Evolutionary conservation across 2,888 invertebrate genomes (phyloP).

Genomic region (Sipha maydis): DNA sequence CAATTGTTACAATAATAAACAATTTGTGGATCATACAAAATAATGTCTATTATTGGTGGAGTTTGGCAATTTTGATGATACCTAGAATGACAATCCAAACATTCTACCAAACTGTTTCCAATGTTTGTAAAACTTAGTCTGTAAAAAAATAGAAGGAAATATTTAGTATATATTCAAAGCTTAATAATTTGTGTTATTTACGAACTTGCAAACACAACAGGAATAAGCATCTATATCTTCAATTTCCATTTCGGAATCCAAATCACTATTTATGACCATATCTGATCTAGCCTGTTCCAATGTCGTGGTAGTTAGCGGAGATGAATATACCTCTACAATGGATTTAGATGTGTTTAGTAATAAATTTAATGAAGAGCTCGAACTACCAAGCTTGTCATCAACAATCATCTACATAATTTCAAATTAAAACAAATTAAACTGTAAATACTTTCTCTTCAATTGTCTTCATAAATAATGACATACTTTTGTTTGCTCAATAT

Average conservation of each 20-base stretch:
- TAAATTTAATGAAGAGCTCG: constrained; percentile 30
- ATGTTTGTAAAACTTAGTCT: not conserved
- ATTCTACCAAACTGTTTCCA: constrained; percentile 86
- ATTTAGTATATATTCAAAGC: not conserved
- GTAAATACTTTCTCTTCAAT: not conserved
- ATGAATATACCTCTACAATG: constrained; percentile 38
- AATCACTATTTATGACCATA: constrained; percentile 55
- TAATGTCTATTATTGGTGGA: constrained; percentile 84
- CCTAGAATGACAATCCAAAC: constrained; percentile 87
- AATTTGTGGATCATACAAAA: constrained; percentile 76
- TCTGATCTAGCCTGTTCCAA: constrained; percentile 50
- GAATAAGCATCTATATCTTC: constrained; percentile 28
- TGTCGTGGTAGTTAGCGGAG: constrained; percentile 49
- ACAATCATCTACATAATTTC: not conserved
- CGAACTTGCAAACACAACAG: constrained; percentile 49
- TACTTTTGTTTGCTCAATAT: constrained; percentile 40
- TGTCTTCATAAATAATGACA: not conserved
- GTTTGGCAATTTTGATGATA: constrained; percentile 96
- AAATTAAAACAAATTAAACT: not conserved
- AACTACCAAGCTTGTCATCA: constrained; percentile 40
- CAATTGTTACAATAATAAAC: constrained; percentile 72
- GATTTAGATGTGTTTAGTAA: not conserved
- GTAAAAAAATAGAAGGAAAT: not conserved
- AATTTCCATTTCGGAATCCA: constrained; percentile 50
- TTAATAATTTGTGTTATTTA: not conserved